Conservation (phyloP, 2,797 vertebrate species). For the Helostoma temminkii region DNA sequence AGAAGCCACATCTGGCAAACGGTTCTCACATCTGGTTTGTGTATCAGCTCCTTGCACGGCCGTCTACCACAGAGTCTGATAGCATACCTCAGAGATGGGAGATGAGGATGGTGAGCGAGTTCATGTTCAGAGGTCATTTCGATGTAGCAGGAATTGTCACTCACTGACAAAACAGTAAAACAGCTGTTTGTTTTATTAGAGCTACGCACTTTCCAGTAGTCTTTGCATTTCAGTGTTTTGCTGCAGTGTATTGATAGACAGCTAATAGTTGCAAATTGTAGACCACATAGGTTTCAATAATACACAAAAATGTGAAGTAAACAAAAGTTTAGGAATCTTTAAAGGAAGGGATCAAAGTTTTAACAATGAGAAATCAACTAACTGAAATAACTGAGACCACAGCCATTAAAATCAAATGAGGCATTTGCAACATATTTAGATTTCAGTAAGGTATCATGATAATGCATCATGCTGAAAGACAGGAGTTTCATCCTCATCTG, state of each 20-base stretch:
- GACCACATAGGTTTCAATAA: not conserved
- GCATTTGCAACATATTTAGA: not conserved
- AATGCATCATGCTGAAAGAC: slow-evolving; percentile 13
- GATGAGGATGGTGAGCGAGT: slow-evolving; percentile 44
- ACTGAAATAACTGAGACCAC: slow-evolving; percentile 9
- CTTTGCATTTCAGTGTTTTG: slow-evolving; percentile 7
- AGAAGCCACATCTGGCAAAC: slow-evolving; percentile 88
- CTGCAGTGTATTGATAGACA: not conserved
- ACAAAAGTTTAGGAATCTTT: slow-evolving; percentile 1
- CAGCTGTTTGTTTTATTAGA: not conserved
- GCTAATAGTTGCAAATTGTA: not conserved
- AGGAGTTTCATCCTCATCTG: slow-evolving; percentile 1
- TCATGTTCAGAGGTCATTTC: slow-evolving; percentile 42
- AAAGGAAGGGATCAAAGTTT: slow-evolving; percentile 4
- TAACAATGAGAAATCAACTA: too few relatives aligned
- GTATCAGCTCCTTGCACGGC: slow-evolving; percentile 68
- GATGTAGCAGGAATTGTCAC: slow-evolving; percentile 52
- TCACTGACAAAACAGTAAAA: slow-evolving; percentile 23
- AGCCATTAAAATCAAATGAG: slow-evolving; percentile 17
- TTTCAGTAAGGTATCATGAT: not conserved
- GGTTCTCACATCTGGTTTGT: slow-evolving; percentile 79
- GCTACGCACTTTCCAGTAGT: not conserved
- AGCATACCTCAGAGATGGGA: slow-evolving; percentile 48
- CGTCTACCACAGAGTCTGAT: slow-evolving; percentile 54
- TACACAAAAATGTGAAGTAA: not conserved